Evolutionary conservation across 1,140 invertebrate genomes (phyloP).

Genomic region (Drosophila orena): DNA sequence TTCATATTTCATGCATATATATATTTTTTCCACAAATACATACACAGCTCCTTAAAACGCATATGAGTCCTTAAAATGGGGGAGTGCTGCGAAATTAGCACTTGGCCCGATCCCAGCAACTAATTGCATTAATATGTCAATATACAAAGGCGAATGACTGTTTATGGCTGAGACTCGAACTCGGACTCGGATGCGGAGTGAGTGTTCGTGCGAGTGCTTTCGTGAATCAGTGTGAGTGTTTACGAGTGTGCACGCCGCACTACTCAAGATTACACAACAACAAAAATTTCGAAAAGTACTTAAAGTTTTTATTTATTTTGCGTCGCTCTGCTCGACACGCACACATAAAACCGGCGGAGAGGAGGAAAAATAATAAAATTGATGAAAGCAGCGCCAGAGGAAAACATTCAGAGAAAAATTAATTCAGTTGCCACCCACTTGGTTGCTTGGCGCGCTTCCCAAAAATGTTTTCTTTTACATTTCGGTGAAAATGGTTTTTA

Average conservation of each 20-base stretch:
- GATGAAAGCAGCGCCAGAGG: slow-evolving; percentile 43
- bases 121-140: slow-evolving; percentile 83
- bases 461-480: slow-evolving; percentile 76
- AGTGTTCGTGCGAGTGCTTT: slow-evolving; percentile 47
- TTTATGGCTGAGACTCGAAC: neutral
- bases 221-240: slow-evolving; percentile 65
- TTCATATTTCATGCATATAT: too few species aligned
- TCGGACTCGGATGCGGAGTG: neutral
- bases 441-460: slow-evolving; percentile 48
- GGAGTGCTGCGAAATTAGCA: slow-evolving; percentile 72
- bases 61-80: slow-evolving; percentile 30
- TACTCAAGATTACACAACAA: slow-evolving; percentile 82
- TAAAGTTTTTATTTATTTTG: slow-evolving; percentile 84
- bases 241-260: slow-evolving; percentile 72
- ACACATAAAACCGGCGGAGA: slow-evolving; percentile 66
- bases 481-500: slow-evolving; percentile 48
- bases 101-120: slow-evolving; percentile 56
- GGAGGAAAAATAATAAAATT: slow-evolving; percentile 59
- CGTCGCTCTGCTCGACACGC: slow-evolving; percentile 74
- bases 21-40: too few species aligned
- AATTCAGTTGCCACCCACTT: slow-evolving; percentile 82
- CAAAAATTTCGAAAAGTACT: slow-evolving; percentile 82
- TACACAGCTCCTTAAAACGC: too few species aligned
- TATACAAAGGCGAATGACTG: slow-evolving; percentile 49
- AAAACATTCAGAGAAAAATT: slow-evolving; percentile 67